Evolutionary conservation across 1,140 invertebrate species (phyloP), one percentile per base, ranked within the genome.

Genomic region (Zeugodacus cucurbitae): DNA sequence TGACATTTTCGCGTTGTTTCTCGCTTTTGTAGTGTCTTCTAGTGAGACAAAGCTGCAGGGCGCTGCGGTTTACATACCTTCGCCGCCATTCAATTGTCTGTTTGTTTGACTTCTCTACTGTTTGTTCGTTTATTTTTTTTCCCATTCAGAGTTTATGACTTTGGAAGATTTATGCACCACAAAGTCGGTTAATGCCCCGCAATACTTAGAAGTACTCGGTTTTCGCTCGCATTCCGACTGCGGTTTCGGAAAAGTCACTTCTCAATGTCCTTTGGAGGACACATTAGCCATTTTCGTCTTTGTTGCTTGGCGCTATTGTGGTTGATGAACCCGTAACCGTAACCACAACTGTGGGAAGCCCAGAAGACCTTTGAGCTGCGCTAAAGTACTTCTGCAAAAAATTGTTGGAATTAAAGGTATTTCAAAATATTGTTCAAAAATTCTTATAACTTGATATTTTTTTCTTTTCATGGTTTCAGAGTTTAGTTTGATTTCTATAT

Each of bases 21-120:
- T 54, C 58, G 10, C 48, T 0, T 62, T 62, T 62, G 58, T 26
- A 82, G 37, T 41, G 64, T 37, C 32, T 29, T 29, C 7, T 70
- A 70, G 64, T 70, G 26, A 32, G 14, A 74, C 70, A 74, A 74
- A 41, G 70, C 37, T 74, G n/a, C 74, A 48, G 74, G 41, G 41
- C 74, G 74, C 74, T 82, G 74, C 74, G 74, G 74, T 82, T 82
- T 48, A 14, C 11, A 54, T 54, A 26, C 74, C 74, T 82, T 48
- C 41, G 1, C 41, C n/a, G 44, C 41, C 4, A 48, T 82, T 48
- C 74, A 10, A 48, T 82, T 82, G n/a, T 82, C 20, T 82, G 74
- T 14, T 82, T 82, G 74, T 82, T 82, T 82, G 74, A 41, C 20
- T 29, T 54, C 26, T 26, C 37, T 48, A 82, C 74, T 22, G 41